Conservation (phyloP, 1,140 invertebrate genomes). For the Neuroterus valhalla region DNA sequence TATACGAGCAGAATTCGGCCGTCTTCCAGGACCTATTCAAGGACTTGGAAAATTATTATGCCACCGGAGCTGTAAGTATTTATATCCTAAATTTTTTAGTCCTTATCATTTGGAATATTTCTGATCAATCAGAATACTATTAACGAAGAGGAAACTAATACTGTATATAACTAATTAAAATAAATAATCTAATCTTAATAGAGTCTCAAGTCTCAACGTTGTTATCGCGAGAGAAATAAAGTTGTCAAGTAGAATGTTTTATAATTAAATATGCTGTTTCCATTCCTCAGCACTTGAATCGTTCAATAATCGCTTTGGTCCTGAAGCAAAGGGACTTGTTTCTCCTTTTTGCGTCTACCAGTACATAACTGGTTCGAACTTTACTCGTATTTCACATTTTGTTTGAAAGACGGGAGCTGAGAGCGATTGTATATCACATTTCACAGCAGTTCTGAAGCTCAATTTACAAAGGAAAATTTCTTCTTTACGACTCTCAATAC, state of each 20-base stretch:
- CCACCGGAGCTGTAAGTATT: constrained; percentile 78
- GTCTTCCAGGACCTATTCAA: constrained; percentile 95
- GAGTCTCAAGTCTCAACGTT: not conserved
- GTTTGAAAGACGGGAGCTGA: constrained; percentile 34
- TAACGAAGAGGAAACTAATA: not conserved
- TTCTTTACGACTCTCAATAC: not conserved
- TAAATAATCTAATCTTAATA: not conserved
- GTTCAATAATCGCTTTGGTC: constrained; percentile 16
- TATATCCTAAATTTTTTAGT: constrained; percentile 18
- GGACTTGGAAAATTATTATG: constrained; percentile 93
- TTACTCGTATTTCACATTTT: constrained; percentile 29
- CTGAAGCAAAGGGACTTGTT: not conserved
- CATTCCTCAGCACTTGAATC: constrained; percentile 29
- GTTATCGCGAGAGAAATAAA: not conserved
- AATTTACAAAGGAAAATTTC: constrained; percentile 40
- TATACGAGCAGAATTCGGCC: constrained; percentile 95
- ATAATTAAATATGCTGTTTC: constrained; percentile 21
- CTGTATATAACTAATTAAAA: not conserved
- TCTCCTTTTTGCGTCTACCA: not conserved
- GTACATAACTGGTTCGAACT: constrained; percentile 20
- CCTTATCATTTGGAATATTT: not conserved
- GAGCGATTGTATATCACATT: constrained; percentile 34
- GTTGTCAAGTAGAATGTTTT: not conserved
- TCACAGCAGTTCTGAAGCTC: constrained; percentile 36
- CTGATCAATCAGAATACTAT: not conserved